Evolutionary conservation across 2,113 vertebrate genomes (phyloP), one percentile per base, ranked within the genome.

Genomic region (Sylvia atricapilla): DNA sequence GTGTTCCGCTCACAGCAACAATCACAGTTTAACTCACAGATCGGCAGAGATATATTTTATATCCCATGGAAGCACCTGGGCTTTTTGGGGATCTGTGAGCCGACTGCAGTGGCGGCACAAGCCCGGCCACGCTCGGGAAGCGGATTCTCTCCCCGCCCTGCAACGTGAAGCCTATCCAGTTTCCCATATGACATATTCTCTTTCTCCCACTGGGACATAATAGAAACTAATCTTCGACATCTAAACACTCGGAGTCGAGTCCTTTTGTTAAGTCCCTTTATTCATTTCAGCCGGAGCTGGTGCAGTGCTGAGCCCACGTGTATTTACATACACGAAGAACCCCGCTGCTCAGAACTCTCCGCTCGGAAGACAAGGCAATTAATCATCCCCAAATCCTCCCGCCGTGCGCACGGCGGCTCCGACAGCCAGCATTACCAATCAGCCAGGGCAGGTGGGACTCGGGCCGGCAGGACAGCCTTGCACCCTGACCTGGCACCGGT

Each of bases 311-410:
- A 98, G 98, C 98, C 97, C 97, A 98, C 98, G 98, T 98, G 96
- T 98, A 98, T 99, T 98, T 98, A 98, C 98, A 98, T 98, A 98
- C 98, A 97, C 96, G 91, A 97, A 98, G 98, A 97, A 98, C 98
- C 99, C 98, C 41, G 98, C 99, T 97, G 99, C 98, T 99, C 97
- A 84, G 92, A 96, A 98, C 98, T 97, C 98, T 98, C 98, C 3
- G 96, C 98, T 98, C 95, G 93, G 97, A 96, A 98, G 99, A 99
- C 99, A 99, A 98, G 97, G 98, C 98, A 98, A 99, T 99, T 99
- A 99, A 99, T 99, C 99, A 99, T 98, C 95, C 97, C 97, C 98
- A 98, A 98, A 98, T 98, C 96, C 98, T 98, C 98, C 98, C 70
- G 98, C 98, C 89, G 98, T 6, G 98, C 95, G 83, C 95, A 80